Base-by-base conservation (phyloP, 1,140 invertebrate species). In the Antheraea mylitta region DNA sequence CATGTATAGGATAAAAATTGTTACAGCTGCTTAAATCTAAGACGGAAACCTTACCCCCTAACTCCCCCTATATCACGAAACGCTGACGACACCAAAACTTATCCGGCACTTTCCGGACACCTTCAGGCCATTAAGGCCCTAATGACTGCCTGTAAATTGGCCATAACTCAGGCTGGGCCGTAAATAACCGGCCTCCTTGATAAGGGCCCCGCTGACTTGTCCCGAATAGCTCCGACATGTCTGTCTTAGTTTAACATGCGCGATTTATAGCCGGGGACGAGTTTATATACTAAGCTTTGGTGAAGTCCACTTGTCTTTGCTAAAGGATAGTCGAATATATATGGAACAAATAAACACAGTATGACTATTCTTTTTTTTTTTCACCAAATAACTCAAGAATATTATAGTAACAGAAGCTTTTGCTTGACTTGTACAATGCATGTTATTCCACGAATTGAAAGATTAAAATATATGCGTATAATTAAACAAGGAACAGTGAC, bases 111-210 rank as follows among this genome's bases (percentile, higher is more conserved):
- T 83, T 81, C 69, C 76, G 73, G 80, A 79, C 83, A 84, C 83
- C 82, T 84, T 84, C 63, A 80, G 79, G 82, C 85, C 86, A 90
- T 91, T 90, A 90, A 80, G 82, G 84, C 81, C 83, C 87, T 91
- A 91, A 91, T 90, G 89, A 86, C 83, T 83, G 80, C 70, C 79
- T 81, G 78, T 81, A 81, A 82, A 84, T 84, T 84, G 82, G 82
- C 82, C 79, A 81, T 84, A 84, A 82, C 74, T 84, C 82, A 84
- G 77, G 73, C 68, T 62, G 53, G 67, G 72, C 77, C 73, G 75
- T 82, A 85, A 83, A 80, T 81, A 82, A 81, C 76, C 30, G 70
- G 66, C 53, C 61, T 19, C 19, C 60, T 75, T 82, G 80, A 82
- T 82, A 82, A 82, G 80, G 80, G 78, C 76, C 22, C 69, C 72